Evolutionary conservation across 1,140 invertebrate species (phyloP), one percentile per base, ranked within the genome.

Genomic region (Leptinotarsa lineolata): DNA sequence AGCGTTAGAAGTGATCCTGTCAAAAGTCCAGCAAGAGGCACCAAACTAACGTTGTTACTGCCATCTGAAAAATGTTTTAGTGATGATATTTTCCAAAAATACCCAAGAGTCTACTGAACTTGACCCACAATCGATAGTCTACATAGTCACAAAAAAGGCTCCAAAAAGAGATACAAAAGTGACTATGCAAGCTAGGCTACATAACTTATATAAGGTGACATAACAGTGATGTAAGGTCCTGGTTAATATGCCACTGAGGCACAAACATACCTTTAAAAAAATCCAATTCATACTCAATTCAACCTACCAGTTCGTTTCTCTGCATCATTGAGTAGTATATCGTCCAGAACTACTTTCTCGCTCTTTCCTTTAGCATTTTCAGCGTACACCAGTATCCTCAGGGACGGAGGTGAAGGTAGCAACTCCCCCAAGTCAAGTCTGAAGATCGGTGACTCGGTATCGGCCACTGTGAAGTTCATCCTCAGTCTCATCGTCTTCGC

Each of bases 341-440:
- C 94, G 81, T 95, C 93, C 15, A 97, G 86, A 0, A 94, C 86
- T 68, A 92, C 89, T 20, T 90, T 89, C 79, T 95, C 93, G 74
- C 94, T 95, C 72, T 91, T 90, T 61, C 95, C 95, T 84, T 96
- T 96, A 45, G 92, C 90, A 85, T 97, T 97, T 76, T 91, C 89
- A 48, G 95, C 92, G 83, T 95, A 96, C 71, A 94, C 90, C 66
- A 93, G 88, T 66, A 97, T 86, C 77, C 92, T 89, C 73, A 94
- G 87, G 24, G 90, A 90, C 15, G 89, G 88, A 16, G 83, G 83
- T 11, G 81, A 76, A 12, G 80, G 79, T 11, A 81, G 69, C 63
- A 84, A 66, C 30, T 83, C 83, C 44, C 77, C 78, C 61, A 93
- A 86, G 74, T 92, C 90, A 11, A 87, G 83, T 22, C 91, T 85